Percentiles rank a stretch among this genome's conserved stretches.
Evolutionary conservation across 2,797 vertebrate species (phyloP).

Genomic region (Hippocampus kuda): DNA sequence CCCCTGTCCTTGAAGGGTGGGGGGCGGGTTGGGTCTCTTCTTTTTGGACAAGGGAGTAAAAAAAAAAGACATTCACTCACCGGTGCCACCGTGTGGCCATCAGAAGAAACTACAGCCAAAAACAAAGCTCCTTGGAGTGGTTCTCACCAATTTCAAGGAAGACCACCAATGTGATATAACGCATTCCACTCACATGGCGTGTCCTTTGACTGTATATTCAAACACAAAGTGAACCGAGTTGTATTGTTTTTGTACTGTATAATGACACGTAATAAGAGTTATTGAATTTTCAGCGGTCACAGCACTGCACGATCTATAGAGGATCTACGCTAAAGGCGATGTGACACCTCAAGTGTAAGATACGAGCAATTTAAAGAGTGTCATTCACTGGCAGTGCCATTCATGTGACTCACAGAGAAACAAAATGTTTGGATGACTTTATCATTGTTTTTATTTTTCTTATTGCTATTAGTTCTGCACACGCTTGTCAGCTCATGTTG

Average conservation of each 20-base stretch:
- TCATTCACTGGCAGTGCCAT: conserved; percentile 52
- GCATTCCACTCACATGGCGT: background rate
- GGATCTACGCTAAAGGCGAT: conserved; percentile 45
- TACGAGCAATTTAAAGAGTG: conserved; percentile 46
- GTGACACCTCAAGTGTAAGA: conserved; percentile 48
- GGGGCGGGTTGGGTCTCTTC: conserved; percentile 14
- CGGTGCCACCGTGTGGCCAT: conserved; percentile 57
- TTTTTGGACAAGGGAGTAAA: conserved; percentile 7
- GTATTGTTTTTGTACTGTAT: conserved; percentile 62
- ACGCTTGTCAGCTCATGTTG: conserved; percentile 22
- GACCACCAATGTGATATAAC: background rate
- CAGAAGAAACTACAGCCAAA: conserved; percentile 33
- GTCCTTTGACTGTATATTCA: conserved; percentile 49
- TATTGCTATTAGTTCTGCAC: conserved; percentile 38
- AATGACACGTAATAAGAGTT: conserved; percentile 48
- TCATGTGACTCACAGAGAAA: conserved; percentile 44
- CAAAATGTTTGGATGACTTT: conserved; percentile 31
- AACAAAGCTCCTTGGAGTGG: conserved; percentile 5
- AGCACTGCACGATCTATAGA: conserved; percentile 51
- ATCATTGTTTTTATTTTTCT: conserved; percentile 25
- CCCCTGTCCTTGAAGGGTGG: conserved; percentile 26
- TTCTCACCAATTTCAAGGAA: background rate
- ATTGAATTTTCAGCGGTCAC: conserved; percentile 39
- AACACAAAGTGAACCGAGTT: conserved; percentile 42
- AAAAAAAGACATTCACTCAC: conserved; percentile 23